A percentile compares a stretch with the other conserved stretches of the same genome.
These are phyloP conservation scores for Budorcas taxicolor DNA, from an alignment of 2,113 vertebrate genomes.

Conservation along the genomic window DNA sequence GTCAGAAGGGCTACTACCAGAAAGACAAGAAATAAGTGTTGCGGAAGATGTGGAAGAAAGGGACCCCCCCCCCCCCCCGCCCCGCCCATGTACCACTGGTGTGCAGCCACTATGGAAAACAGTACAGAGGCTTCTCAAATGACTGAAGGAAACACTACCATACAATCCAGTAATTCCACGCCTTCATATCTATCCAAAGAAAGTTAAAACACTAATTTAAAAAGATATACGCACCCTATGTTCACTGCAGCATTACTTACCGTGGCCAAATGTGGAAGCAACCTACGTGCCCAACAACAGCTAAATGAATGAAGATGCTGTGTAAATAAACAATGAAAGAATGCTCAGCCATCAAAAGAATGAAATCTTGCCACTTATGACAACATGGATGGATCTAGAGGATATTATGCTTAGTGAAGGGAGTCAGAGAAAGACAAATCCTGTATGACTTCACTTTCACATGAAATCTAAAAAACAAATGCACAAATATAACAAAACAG, in stretches of 20 bases:
- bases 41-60: neutral
- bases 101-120: neutral
- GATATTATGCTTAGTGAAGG: neutral
- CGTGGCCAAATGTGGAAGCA: neutral
- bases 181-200: neutral
- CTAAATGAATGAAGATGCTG: neutral
- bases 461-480: neutral
- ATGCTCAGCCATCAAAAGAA: neutral
- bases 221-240: neutral
- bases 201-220: neutral
- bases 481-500: neutral
- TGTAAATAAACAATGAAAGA: neutral
- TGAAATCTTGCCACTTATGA: neutral
- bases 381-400: neutral
- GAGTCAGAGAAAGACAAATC: neutral
- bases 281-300: neutral
- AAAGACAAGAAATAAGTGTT: neutral
- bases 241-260: neutral
- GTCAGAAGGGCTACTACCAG: neutral
- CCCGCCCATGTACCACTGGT: neutral
- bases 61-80: too few relatives aligned
- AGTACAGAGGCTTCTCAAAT: neutral
- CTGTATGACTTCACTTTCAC: neutral
- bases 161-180: neutral
- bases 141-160: neutral